Percentiles rank a stretch among this genome's conserved stretches.
Evolutionary conservation across 2,888 invertebrate genomes (phyloP).

Genomic region (Gandaritis pyraliata): DNA sequence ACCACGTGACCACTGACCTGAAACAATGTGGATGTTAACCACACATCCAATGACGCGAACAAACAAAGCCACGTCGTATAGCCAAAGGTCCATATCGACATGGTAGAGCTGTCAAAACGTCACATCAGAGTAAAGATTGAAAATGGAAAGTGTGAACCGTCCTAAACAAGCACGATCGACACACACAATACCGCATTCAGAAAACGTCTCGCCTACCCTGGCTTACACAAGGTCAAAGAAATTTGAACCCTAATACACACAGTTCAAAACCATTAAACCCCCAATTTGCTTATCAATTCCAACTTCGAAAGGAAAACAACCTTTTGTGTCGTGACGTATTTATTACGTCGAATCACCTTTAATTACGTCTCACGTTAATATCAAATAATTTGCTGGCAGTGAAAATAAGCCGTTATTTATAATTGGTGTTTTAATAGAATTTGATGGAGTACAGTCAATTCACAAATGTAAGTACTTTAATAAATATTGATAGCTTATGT

Average conservation of each 20-base stretch:
- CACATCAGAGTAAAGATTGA: not conserved
- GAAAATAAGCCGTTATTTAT: constrained; percentile 27
- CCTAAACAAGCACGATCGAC: constrained; percentile 26
- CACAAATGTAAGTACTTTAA: not conserved
- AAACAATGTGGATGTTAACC: not conserved
- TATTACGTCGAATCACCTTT: constrained; percentile 19
- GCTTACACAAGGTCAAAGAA: constrained; percentile 48
- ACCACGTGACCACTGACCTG: not conserved
- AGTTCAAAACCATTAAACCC: constrained; percentile 65
- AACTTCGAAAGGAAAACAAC: constrained; percentile 19
- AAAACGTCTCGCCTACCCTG: constrained; percentile 43
- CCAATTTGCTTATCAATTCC: constrained; percentile 61
- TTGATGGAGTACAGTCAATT: constrained; percentile 4
- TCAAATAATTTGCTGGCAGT: constrained; percentile 23
- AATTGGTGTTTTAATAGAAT: constrained; percentile 17
- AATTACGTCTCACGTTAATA: constrained; percentile 18
- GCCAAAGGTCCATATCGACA: not conserved
- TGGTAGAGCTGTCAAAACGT: constrained; percentile 1
- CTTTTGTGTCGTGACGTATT: constrained; percentile 20
- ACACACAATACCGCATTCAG: constrained; percentile 42
- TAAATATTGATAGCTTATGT: no score
- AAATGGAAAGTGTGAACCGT: constrained; percentile 25
- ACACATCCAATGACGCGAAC: not conserved
- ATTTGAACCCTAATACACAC: constrained; percentile 56
- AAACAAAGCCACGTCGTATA: not conserved